A percentile compares a stretch with the other conserved stretches of the same genome.
Conservation (phyloP, 2,888 invertebrate genomes). For the Drosophila nr. fundita region DNA sequence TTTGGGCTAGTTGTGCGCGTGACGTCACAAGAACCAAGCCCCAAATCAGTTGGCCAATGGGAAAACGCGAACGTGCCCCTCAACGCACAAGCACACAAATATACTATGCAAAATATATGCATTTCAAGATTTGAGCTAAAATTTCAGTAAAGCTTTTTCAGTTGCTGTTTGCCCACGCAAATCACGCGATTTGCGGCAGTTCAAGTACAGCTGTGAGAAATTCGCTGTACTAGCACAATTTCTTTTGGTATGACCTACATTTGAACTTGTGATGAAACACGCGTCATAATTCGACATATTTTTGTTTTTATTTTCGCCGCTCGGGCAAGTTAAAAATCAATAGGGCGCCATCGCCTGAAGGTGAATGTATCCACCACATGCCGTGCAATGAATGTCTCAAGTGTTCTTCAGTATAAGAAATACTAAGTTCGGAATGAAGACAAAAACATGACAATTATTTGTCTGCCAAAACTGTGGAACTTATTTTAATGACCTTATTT, state of each 20-base stretch:
- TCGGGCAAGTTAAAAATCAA: slow-evolving; percentile 54
- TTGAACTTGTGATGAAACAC: slow-evolving; percentile 67
- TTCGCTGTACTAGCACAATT: slow-evolving; percentile 62
- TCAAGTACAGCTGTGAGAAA: slow-evolving; percentile 64
- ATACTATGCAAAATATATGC: slow-evolving; percentile 3
- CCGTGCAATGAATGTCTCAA: slow-evolving; percentile 11
- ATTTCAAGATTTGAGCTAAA: slow-evolving; percentile 45
- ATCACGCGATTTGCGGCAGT: slow-evolving; percentile 68
- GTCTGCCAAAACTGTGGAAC: slow-evolving; percentile 3
- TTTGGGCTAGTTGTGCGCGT: slow-evolving; percentile 45
- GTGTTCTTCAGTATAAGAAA: slow-evolving; percentile 11
- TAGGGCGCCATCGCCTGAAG: slow-evolving; percentile 44
- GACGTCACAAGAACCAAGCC: slow-evolving; percentile 81
- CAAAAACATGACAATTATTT: slow-evolving; percentile 7
- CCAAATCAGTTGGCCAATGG: slow-evolving; percentile 78
- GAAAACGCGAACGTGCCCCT: slow-evolving; percentile 62
- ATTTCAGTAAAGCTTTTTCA: slow-evolving; percentile 37
- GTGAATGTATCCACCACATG: slow-evolving; percentile 46
- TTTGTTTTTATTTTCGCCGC: background rate
- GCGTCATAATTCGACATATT: slow-evolving; percentile 41
- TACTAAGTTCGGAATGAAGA: slow-evolving; percentile 5
- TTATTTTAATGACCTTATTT: slow-evolving; percentile 5
- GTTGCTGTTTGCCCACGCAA: slow-evolving; percentile 56
- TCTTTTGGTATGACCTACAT: slow-evolving; percentile 66
- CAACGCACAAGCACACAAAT: slow-evolving; percentile 9